A percentile compares a stretch with the other conserved stretches of the same genome.
phyloP scores from a whole-genome alignment of 2,888 invertebrate genomes.

The Plagiodera versicolora region DNA sequence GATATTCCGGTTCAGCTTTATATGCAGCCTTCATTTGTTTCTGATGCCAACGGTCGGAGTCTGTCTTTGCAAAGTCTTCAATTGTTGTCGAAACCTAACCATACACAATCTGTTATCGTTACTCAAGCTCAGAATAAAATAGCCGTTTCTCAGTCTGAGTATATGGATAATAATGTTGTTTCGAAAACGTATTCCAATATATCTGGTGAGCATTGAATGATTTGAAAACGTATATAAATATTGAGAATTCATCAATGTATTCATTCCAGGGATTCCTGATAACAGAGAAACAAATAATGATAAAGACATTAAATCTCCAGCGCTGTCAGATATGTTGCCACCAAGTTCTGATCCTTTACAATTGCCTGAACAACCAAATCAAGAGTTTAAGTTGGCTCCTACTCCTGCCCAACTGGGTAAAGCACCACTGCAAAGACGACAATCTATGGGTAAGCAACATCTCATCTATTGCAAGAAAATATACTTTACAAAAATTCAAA shows the following conservation, averaged over 20 bases:
- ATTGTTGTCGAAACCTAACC: conserved; percentile 48
- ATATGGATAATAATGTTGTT: conserved; percentile 28
- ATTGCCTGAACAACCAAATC: conserved; percentile 25
- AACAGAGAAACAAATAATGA: not conserved
- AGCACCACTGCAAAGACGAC: conserved; percentile 84
- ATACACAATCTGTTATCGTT: conserved; percentile 61
- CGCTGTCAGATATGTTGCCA: conserved; percentile 23
- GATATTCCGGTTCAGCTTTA: conserved; percentile 54
- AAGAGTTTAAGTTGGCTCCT: conserved; percentile 79
- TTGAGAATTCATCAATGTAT: not conserved
- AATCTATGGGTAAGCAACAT: conserved; percentile 70
- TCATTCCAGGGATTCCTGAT: conserved; percentile 2
- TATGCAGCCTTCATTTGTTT: conserved; percentile 54
- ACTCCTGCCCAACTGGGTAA: conserved; percentile 92
- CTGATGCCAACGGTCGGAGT: conserved; percentile 49
- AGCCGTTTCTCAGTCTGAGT: conserved; percentile 32
- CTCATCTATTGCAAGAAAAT: no score
- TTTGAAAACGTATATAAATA: not conserved
- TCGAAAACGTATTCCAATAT: conserved; percentile 28
- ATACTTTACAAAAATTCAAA: no score
- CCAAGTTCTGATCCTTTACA: conserved; percentile 19
- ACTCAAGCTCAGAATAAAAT: conserved; percentile 52
- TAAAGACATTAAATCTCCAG: conserved; percentile 23
- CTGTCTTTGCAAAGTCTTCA: conserved; percentile 48
- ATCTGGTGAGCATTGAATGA: conserved; percentile 21